A percentile compares a stretch with the other conserved stretches of the same genome.
phyloP scores from a whole-genome alignment of 2,797 vertebrate species.

The Rousettus madagascariensis region DNA sequence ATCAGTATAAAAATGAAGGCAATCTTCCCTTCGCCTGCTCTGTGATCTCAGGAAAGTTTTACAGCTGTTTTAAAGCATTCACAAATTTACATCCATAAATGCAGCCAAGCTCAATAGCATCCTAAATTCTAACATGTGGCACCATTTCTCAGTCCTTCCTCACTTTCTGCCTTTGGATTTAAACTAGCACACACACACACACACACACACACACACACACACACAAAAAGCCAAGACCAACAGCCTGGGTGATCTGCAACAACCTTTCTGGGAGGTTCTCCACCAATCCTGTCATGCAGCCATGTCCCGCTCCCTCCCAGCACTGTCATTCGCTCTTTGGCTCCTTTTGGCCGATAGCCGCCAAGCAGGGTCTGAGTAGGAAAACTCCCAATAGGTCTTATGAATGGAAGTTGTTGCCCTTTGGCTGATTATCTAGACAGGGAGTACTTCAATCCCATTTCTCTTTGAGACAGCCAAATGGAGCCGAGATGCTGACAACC shows the following conservation, averaged over 20 bases:
- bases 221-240: neutral
- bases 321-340: neutral
- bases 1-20: neutral
- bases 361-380: neutral
- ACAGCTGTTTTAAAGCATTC: neutral
- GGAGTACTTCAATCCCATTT: conserved; percentile 53
- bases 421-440: conserved; percentile 62
- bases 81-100: neutral
- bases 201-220: no score
- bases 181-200: neutral
- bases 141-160: neutral
- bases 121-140: neutral
- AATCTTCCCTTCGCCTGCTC: neutral
- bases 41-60: neutral
- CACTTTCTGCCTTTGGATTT: neutral
- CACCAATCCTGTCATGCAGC: neutral
- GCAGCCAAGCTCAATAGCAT: neutral
- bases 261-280: neutral
- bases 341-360: conserved; percentile 44
- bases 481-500: conserved; percentile 38
- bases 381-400: conserved; percentile 31
- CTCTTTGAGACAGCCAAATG: conserved; percentile 62
- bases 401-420: conserved; percentile 36
- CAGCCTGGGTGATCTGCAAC: neutral
- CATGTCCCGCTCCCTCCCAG: neutral